A percentile compares a stretch with the other conserved stretches of the same genome.
Conservation (phyloP, 2,797 vertebrate species). For the Labroides dimidiatus region DNA sequence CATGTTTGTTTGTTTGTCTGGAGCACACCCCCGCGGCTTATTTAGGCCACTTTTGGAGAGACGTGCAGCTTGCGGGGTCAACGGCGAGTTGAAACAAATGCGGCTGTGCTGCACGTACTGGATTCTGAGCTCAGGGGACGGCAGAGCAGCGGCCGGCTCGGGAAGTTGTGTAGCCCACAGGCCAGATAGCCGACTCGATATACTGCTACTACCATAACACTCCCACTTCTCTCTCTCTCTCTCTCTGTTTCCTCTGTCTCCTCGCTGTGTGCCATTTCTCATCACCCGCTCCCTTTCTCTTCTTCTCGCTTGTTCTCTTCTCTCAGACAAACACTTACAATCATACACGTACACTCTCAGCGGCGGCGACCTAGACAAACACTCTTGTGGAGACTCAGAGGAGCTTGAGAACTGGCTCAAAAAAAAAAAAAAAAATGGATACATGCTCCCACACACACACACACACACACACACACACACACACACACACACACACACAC, state of each 20-base stretch:
- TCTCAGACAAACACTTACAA: conserved; percentile 63
- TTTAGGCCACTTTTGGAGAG: conserved; percentile 65
- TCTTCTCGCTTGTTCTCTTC: conserved; percentile 25
- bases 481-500: conserved; percentile 16
- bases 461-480: conserved; percentile 17
- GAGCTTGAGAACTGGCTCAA: conserved; percentile 47
- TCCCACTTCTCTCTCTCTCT: conserved; percentile 41
- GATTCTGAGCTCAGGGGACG: conserved; percentile 50
- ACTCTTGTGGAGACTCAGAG: conserved; percentile 54
- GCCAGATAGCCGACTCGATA: conserved; percentile 62
- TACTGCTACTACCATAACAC: conserved; percentile 54
- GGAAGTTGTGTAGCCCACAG: conserved; percentile 55
- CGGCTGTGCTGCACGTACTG: conserved; percentile 16
- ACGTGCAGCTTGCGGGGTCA: conserved; percentile 53
- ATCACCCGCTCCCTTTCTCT: conserved; percentile 22
- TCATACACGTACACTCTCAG: conserved; percentile 23
- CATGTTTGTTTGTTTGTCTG: conserved; percentile 67
- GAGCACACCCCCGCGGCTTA: conserved; percentile 52
- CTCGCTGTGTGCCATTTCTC: conserved; percentile 33
- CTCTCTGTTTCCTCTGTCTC: conserved; percentile 10
- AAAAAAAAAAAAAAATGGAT: conserved; percentile 23
- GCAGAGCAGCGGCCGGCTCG: conserved; percentile 30
- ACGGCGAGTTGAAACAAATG: conserved; percentile 56
- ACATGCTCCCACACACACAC: conserved; percentile 24
- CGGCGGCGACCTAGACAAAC: conserved; percentile 50